These are phyloP conservation scores for Selenia dentaria DNA, from an alignment of 2,888 invertebrate species.

Conservation along the genomic window DNA sequence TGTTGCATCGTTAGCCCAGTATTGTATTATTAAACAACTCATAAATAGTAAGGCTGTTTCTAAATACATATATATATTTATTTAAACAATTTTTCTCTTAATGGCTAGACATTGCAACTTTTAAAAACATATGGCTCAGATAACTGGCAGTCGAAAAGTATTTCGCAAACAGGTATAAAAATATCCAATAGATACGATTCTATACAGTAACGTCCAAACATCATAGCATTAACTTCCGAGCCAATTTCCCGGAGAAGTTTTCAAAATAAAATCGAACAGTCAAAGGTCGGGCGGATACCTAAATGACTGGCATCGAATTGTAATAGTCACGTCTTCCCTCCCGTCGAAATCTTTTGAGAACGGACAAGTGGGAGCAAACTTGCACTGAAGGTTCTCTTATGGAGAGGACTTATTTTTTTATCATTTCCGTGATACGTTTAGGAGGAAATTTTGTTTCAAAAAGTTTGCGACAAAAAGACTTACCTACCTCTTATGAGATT, in stretches of 20 bases:
- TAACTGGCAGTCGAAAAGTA: not conserved
- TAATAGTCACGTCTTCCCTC: constrained; percentile 32
- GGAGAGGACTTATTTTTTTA: not conserved
- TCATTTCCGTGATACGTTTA: not conserved
- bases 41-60: too few relatives aligned
- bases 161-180: not conserved
- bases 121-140: too few relatives aligned
- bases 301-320: constrained; percentile 35
- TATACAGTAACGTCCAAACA: constrained; percentile 7
- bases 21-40: too few relatives aligned
- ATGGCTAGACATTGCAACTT: too few relatives aligned
- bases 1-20: too few relatives aligned
- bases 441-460: too few relatives aligned
- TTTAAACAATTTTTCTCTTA: too few relatives aligned
- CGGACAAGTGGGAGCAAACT: constrained; percentile 2
- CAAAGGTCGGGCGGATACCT: constrained; percentile 31
- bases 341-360: constrained; percentile 2
- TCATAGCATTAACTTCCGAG: constrained; percentile 16
- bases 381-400: constrained; percentile 6
- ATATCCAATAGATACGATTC: constrained; percentile 4
- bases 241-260: constrained; percentile 18
- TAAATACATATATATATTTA: too few relatives aligned
- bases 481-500: too few relatives aligned
- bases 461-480: too few relatives aligned
- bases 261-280: constrained; percentile 36